Conservation (phyloP, 2,797 vertebrate species). For the Chaunax sp. region DNA sequence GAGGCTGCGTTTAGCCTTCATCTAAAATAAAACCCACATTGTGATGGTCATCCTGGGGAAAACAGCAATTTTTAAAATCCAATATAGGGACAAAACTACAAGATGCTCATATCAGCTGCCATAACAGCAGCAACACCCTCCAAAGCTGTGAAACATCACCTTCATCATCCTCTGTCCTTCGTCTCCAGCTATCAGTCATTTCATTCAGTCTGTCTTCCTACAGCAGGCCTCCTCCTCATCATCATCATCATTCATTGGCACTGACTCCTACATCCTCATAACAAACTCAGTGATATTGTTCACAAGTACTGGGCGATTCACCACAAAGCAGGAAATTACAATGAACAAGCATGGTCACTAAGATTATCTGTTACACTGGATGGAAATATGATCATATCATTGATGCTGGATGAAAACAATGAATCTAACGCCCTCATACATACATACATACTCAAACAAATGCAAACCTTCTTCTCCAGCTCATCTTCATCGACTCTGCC, state of each 20-base stretch:
- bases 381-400: too few relatives aligned
- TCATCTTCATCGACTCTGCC: too few relatives aligned
- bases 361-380: too few relatives aligned
- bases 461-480: too few relatives aligned
- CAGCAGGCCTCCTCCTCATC: constrained; percentile 8
- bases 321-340: constrained; percentile 9
- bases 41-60: background rate
- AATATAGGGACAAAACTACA: constrained; percentile 20
- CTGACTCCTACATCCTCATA: constrained; percentile 18
- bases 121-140: constrained; percentile 13
- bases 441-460: too few relatives aligned
- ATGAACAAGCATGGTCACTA: background rate
- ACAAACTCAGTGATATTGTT: constrained; percentile 5
- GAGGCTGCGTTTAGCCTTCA: constrained; percentile 25
- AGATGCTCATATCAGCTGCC: constrained; percentile 9
- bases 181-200: background rate
- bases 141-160: constrained; percentile 22
- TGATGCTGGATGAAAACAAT: background rate
- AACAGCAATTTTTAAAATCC: constrained; percentile 7
- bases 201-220: constrained; percentile 12
- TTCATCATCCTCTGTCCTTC: background rate
- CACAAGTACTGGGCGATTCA: background rate
- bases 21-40: constrained; percentile 24
- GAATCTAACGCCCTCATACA: background rate
- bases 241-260: background rate